Evolutionary conservation across 1,140 invertebrate species (phyloP), one percentile per base, ranked within the genome.

Genomic region (Cyphomyrmex costatus): DNA sequence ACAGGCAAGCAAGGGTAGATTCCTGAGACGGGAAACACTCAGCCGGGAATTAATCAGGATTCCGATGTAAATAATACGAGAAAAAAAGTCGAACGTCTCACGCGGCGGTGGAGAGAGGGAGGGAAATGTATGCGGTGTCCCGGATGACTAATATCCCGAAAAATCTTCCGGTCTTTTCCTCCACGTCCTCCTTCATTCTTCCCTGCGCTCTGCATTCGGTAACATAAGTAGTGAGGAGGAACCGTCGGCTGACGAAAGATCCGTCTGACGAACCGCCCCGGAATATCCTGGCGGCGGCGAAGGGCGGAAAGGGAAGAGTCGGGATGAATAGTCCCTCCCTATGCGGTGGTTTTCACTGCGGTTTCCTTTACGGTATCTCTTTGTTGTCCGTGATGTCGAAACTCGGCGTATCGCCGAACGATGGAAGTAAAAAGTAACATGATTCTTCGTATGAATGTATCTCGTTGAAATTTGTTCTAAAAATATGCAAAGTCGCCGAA

Each of bases 51-150:
- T 89, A 87, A 89, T 89, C 86, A 77, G 85, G 58, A 87, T 89
- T 87, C 73, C 79, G 77, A 89, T 89, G 87, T 79, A 87, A 87
- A 87, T 87, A 87, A 85, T 73, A 73, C 30, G 85, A 30, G 61
- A 12, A 74, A 87, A 56, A 86, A 71, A 65, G 42, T 61, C 21
- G 60, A 63, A 56, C 7, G 30, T 36, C 30, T 71, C 33, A 42
- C 46, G 46, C 19, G 10, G 16, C 5, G 4, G 27, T 36, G 16
- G 36, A 16, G 24, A n/a, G 3, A 33, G 61, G 21, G 8, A 77
- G 27, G 4, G 63, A 60, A 27, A 86, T 53, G 58, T 86, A 86
- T 79, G 14, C 53, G 65, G 21, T 58, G 53, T 56, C 49, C 30
- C 82, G 16, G 42, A 87, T 88, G 87, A 88, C 68, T 87, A 86